These are phyloP conservation scores for Oligia fasciuncula DNA, from an alignment of 2,888 invertebrate species.

Conservation along the genomic window DNA sequence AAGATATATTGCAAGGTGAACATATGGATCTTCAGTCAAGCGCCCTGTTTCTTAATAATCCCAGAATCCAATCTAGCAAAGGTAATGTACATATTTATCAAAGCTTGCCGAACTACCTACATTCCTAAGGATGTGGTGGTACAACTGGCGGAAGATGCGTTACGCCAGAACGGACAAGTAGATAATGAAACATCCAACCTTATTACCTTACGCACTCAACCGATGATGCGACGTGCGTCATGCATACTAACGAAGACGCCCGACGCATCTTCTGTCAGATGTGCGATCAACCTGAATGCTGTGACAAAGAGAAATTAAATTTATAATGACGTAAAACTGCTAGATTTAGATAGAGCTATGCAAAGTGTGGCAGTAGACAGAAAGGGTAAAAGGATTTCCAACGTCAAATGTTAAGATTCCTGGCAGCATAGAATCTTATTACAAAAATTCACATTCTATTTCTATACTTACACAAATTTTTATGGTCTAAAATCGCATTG, in stretches of 20 bases:
- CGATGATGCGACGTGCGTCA: not conserved
- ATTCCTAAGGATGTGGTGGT: not conserved
- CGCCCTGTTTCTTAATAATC: conserved; percentile 93
- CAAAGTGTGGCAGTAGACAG: not conserved
- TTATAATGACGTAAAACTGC: not conserved
- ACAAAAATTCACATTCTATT: not conserved
- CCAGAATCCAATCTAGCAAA: conserved; percentile 91
- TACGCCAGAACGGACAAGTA: not conserved
- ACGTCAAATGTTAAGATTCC: not conserved
- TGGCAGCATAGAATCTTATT: not conserved
- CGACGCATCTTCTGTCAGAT: not conserved
- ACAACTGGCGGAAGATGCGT: not conserved
- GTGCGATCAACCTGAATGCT: not conserved
- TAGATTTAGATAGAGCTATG: not conserved
- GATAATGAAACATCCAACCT: not conserved
- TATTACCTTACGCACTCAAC: not conserved
- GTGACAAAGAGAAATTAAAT: not conserved
- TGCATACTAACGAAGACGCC: not conserved
- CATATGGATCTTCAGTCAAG: conserved; percentile 94
- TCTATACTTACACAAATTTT: not conserved
- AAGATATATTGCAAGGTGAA: conserved; percentile 94
- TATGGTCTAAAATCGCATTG: not conserved
- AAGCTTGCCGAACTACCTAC: not conserved
- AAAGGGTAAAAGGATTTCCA: not conserved
- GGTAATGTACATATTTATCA: conserved; percentile 50